Conservation (phyloP, 1,140 invertebrate genomes). For the Holotrichia oblita region DNA sequence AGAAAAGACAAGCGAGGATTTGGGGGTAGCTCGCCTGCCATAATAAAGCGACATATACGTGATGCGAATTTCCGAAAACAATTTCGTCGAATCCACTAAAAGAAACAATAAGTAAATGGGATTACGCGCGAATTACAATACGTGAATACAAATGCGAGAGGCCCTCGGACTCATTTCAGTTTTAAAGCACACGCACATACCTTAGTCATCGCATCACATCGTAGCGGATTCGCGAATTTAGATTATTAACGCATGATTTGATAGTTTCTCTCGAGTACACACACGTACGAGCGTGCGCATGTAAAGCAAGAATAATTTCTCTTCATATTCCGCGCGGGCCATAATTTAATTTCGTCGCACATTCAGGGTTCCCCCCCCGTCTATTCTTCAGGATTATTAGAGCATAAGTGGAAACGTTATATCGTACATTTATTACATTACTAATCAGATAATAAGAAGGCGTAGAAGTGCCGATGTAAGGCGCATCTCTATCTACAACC, state of each 20-base stretch:
- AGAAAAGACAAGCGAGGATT: background rate
- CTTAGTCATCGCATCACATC: too few species aligned
- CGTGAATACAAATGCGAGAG: background rate
- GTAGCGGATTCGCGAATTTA: conserved; percentile 18
- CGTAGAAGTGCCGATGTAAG: conserved; percentile 28
- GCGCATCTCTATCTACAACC: background rate
- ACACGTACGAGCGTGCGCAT: background rate
- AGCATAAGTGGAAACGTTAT: conserved; percentile 36
- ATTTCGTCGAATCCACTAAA: background rate
- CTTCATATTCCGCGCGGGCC: background rate
- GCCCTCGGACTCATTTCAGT: background rate
- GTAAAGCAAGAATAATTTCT: conserved; percentile 22
- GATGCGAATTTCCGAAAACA: background rate
- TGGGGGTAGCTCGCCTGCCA: background rate
- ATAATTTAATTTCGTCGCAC: conserved; percentile 26
- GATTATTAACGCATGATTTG: conserved; percentile 33
- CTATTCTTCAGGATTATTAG: conserved; percentile 34
- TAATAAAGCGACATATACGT: background rate
- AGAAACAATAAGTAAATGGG: background rate
- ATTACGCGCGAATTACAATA: background rate
- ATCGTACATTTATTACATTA: conserved; percentile 33
- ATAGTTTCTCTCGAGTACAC: background rate
- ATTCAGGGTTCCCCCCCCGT: background rate
- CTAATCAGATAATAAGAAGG: conserved; percentile 26
- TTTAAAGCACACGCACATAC: background rate